phyloP scores from a whole-genome alignment of 2,888 invertebrate species.

The Dorcus parallelipipedus region DNA sequence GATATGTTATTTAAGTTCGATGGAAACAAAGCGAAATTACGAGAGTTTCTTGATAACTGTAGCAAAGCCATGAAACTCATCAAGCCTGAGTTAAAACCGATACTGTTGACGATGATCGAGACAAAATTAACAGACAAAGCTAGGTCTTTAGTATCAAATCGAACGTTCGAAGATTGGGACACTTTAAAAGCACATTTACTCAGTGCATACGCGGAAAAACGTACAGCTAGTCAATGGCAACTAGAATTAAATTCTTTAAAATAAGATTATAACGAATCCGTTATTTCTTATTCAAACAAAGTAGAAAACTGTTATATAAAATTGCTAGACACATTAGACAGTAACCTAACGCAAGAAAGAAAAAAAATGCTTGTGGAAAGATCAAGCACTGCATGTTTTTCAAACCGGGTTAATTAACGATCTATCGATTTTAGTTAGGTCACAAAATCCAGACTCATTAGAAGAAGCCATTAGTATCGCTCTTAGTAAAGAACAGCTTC shows the following conservation, averaged over 20 bases:
- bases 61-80: constrained; percentile 13
- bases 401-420: constrained; percentile 32
- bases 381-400: constrained; percentile 34
- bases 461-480: constrained; percentile 33
- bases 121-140: constrained; percentile 24
- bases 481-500: constrained; percentile 28
- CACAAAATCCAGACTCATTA: constrained; percentile 30
- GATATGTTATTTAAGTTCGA: constrained; percentile 11
- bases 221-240: constrained; percentile 33
- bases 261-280: constrained; percentile 27
- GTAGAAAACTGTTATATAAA: constrained; percentile 33
- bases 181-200: constrained; percentile 20
- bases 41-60: constrained; percentile 12
- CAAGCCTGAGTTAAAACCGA: constrained; percentile 13
- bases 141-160: constrained; percentile 21
- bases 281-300: constrained; percentile 28
- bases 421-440: constrained; percentile 32
- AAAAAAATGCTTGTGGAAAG: constrained; percentile 28
- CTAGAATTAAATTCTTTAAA: constrained; percentile 31
- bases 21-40: constrained; percentile 18
- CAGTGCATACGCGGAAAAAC: constrained; percentile 25
- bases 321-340: constrained; percentile 29
- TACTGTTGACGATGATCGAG: constrained; percentile 23
- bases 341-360: constrained; percentile 17
- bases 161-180: constrained; percentile 22